Conservation (phyloP, 2,797 vertebrate genomes). For the Pangasius krempfi region DNA sequence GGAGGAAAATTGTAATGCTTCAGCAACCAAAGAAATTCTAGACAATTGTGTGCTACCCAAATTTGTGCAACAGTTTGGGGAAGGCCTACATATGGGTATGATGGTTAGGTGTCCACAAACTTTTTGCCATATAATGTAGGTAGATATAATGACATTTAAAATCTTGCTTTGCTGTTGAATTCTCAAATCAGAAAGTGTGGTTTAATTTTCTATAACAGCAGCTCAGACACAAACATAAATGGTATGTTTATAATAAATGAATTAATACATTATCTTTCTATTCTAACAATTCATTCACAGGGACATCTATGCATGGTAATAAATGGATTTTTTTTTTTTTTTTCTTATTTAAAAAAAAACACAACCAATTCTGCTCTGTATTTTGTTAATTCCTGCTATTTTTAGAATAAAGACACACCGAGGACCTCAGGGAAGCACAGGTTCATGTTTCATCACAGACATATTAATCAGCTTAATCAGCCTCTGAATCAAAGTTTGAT, state of each 20-base stretch:
- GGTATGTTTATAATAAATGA: too few species aligned
- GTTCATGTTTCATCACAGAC: constrained; percentile 39
- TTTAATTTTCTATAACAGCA: too few species aligned
- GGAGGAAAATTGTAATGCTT: not conserved
- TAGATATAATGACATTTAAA: not conserved
- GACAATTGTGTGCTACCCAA: not conserved
- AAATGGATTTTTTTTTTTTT: too few species aligned
- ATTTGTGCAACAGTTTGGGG: not conserved
- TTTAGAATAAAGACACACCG: not conserved
- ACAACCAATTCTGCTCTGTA: not conserved
- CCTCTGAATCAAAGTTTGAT: not conserved
- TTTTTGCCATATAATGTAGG: not conserved
- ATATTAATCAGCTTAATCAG: constrained; percentile 24
- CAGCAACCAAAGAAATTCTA: not conserved
- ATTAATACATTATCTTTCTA: too few species aligned
- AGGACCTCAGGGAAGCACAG: not conserved
- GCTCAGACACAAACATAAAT: too few species aligned
- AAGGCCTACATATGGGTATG: not conserved
- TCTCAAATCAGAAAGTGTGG: too few species aligned
- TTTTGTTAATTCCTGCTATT: constrained; percentile 3
- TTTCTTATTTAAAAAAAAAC: not conserved
- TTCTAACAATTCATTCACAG: too few species aligned
- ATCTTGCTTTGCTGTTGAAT: too few species aligned
- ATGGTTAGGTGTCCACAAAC: too few species aligned
- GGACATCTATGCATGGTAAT: too few species aligned